phyloP scores from a whole-genome alignment of 2,888 invertebrate species.

The Phasia obesa region DNA sequence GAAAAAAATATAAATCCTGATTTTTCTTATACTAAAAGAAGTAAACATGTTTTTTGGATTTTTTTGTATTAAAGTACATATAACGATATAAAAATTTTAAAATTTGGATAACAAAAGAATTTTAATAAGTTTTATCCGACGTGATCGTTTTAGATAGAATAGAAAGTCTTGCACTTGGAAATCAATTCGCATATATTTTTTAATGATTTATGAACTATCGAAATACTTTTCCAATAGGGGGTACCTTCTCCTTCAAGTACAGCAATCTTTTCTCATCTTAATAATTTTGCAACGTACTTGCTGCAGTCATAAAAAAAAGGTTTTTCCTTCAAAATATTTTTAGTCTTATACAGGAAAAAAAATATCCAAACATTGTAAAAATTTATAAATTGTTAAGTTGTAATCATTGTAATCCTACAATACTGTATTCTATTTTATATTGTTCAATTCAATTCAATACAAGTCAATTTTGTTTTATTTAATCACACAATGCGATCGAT shows the following conservation, averaged over 20 bases:
- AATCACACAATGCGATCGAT: constrained; percentile 1
- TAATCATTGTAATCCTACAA: constrained; percentile 40
- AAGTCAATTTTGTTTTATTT: constrained; percentile 21
- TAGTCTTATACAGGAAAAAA: background rate
- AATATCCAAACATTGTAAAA: constrained; percentile 20
- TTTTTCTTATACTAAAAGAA: too few relatives aligned
- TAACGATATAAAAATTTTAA: too few relatives aligned
- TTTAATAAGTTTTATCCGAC: too few relatives aligned
- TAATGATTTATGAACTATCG: too few relatives aligned
- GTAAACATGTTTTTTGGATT: too few relatives aligned
- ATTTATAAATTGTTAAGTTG: constrained; percentile 42
- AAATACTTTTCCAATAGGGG: too few relatives aligned
- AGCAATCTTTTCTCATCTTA: constrained; percentile 8
- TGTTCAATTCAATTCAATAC: constrained; percentile 9
- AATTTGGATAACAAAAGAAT: too few relatives aligned
- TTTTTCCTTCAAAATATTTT: constrained; percentile 13
- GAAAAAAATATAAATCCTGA: too few relatives aligned
- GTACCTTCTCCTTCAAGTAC: constrained; percentile 5
- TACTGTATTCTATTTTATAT: constrained; percentile 14
- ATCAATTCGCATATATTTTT: too few relatives aligned
- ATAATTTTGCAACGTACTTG: constrained; percentile 22
- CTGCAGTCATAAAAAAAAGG: constrained; percentile 42
- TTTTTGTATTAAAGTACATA: too few relatives aligned
- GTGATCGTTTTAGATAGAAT: too few relatives aligned
- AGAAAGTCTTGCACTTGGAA: too few relatives aligned